Evolutionary conservation across 1,140 invertebrate genomes (phyloP), one percentile per base, ranked within the genome.

Genomic region (Vollenhovia emeryi): DNA sequence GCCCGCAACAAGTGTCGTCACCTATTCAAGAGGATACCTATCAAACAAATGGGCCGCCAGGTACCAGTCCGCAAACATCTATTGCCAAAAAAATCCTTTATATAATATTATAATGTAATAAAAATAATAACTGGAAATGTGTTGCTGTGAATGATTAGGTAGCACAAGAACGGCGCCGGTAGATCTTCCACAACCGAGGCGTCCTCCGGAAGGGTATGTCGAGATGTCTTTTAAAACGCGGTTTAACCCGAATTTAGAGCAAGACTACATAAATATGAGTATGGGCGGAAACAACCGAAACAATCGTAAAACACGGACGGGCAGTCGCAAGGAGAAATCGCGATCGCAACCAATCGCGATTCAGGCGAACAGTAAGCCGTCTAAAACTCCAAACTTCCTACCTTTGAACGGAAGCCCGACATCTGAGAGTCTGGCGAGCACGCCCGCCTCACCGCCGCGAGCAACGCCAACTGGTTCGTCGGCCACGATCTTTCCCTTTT

Each of bases 261-360:
- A 94, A 62, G 93, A 95, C 27, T 95, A 95, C 36, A 95, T 95
- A 76, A 95, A 95, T 68, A 94, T 95, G 93, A 95, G 90, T 69
- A 92, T 93, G 87, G 90, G 92, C 24, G 55, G 85, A 80, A 91
- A 87, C 84, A 71, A 88, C 88, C 91, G 85, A n/a, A 84, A 87
- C 33, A 89, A 87, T 18, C 84, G 89, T 52, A 87, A 89, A 73
- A 87, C 90, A 45, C 89, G 93, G 68, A 78, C 86, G 15, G 83
- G 85, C 21, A 95, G 85, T 71, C 91, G 94, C 30, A 95, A 95
- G 83, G 95, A 95, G 45, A 94, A 95, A 71, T 93, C 90, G 48
- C 92, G 95, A 74, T 96, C 96, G 0, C 95, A 96, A 73, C 96
- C 96, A 3, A 96, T 97, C 60, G 93, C 95, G 0, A 96, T 97